These are phyloP conservation scores for Heliconius charithonia DNA, from an alignment of 2,888 invertebrate species.

Conservation along the genomic window DNA sequence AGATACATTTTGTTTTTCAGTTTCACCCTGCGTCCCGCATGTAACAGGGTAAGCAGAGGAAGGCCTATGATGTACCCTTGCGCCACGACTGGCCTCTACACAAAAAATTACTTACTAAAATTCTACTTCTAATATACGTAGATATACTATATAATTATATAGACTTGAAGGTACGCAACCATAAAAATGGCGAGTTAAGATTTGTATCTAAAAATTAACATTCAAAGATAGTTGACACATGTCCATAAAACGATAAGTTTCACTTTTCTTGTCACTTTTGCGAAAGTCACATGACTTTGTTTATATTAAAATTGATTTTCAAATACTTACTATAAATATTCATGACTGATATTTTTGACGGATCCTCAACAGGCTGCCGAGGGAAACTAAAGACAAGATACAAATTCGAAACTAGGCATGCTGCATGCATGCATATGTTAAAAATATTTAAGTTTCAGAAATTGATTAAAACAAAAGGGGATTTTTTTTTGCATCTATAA, in stretches of 20 bases:
- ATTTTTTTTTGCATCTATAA: no score
- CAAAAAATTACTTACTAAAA: no score
- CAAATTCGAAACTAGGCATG: no score
- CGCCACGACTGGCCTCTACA: no score
- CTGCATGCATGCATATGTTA: neutral
- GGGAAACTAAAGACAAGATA: no score
- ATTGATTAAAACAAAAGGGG: neutral
- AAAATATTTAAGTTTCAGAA: neutral
- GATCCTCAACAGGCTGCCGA: neutral
- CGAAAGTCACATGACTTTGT: neutral
- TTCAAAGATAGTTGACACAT: constrained; percentile 54
- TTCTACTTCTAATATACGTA: no score
- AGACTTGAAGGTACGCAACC: neutral
- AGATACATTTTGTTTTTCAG: no score
- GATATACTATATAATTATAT: no score
- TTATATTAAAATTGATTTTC: constrained; percentile 13
- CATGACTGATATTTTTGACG: constrained; percentile 7
- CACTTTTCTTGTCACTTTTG: constrained; percentile 30
- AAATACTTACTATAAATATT: constrained; percentile 14
- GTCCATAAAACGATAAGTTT: constrained; percentile 34
- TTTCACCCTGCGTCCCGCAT: no score
- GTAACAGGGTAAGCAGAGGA: no score
- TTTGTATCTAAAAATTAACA: constrained; percentile 62
- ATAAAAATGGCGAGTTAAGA: constrained; percentile 42
- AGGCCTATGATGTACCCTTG: no score